Evolutionary conservation across 2,888 invertebrate genomes (phyloP).

Genomic region (Bombylius major): DNA sequence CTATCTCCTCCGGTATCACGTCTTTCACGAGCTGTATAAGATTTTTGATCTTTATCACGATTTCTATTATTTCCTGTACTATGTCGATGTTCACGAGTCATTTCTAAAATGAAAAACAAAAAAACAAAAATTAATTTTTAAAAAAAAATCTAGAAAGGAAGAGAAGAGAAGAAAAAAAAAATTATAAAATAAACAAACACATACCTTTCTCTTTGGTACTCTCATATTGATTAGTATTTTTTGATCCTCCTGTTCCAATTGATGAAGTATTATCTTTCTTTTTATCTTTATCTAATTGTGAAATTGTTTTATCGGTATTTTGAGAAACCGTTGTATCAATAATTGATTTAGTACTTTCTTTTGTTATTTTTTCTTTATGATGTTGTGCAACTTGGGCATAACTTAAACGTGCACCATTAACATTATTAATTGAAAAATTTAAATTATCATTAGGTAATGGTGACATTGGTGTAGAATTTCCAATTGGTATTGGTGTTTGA

Average conservation of each 20-base stretch:
- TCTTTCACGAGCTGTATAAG: constrained; percentile 19
- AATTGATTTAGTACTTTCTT: constrained; percentile 17
- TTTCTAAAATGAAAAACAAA: constrained; percentile 3
- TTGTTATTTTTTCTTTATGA: constrained; percentile 39
- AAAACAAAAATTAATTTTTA: background rate
- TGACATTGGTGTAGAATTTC: constrained; percentile 17
- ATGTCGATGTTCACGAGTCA: constrained; percentile 16
- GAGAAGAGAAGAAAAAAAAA: too few species aligned
- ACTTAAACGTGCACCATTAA: constrained; percentile 37
- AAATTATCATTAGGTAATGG: constrained; percentile 4
- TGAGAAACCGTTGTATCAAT: constrained; percentile 1
- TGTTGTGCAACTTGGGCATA: constrained; percentile 57
- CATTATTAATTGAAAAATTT: constrained; percentile 11
- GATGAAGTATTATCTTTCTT: constrained; percentile 17
- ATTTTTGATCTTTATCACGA: constrained; percentile 9
- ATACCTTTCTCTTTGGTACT: constrained; percentile 33
- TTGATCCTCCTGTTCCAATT: constrained; percentile 6
- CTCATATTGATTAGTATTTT: constrained; percentile 14
- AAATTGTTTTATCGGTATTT: constrained; percentile 10
- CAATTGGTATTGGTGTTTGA: constrained; percentile 20
- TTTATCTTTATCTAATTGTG: constrained; percentile 9
- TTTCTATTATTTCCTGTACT: constrained; percentile 22
- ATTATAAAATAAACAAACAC: background rate
- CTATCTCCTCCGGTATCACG: constrained; percentile 17
- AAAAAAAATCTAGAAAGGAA: too few species aligned